These are phyloP conservation scores for Drosophila neutralis DNA, from an alignment of 2,888 invertebrate species.

Conservation along the genomic window DNA sequence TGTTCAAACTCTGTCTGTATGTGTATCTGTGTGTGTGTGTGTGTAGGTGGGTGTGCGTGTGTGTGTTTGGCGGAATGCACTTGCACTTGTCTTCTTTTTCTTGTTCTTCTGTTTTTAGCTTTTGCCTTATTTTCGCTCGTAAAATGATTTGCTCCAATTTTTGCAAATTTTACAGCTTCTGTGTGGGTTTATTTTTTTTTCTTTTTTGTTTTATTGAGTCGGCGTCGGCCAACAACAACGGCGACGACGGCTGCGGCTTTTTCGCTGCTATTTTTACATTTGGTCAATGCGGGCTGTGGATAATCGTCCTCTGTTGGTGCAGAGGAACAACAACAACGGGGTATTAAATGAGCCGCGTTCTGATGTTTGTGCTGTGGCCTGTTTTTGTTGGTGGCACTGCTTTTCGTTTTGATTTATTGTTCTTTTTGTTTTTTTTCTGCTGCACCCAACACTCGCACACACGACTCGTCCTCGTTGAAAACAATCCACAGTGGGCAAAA, in stretches of 20 bases:
- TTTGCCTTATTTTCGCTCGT: conserved; percentile 41
- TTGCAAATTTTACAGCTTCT: conserved; percentile 23
- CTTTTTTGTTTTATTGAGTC: conserved; percentile 47
- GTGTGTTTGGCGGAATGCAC: conserved; percentile 55
- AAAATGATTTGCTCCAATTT: conserved; percentile 48
- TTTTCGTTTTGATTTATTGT: conserved; percentile 10
- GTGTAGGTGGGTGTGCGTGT: conserved; percentile 20
- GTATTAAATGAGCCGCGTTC: conserved; percentile 34
- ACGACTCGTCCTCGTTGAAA: conserved; percentile 64
- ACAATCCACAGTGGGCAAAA: conserved; percentile 54
- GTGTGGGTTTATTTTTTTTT: conserved; percentile 38
- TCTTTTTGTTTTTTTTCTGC: conserved; percentile 31
- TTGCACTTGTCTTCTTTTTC: conserved; percentile 42
- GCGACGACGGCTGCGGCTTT: conserved; percentile 39
- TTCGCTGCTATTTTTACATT: conserved; percentile 73
- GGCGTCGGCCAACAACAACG: conserved; percentile 48
- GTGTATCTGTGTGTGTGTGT: conserved; percentile 8
- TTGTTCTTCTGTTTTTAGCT: conserved; percentile 1
- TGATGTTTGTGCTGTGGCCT: conserved; percentile 2
- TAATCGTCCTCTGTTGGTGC: conserved; percentile 24
- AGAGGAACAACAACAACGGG: conserved; percentile 21
- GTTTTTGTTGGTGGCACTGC: neutral
- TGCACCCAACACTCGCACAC: conserved; percentile 50
- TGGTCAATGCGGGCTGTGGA: conserved; percentile 58
- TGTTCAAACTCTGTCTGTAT: conserved; percentile 17